These are phyloP conservation scores for Burhinus bistriatus DNA, from an alignment of 2,113 vertebrate genomes.

Conservation along the genomic window DNA sequence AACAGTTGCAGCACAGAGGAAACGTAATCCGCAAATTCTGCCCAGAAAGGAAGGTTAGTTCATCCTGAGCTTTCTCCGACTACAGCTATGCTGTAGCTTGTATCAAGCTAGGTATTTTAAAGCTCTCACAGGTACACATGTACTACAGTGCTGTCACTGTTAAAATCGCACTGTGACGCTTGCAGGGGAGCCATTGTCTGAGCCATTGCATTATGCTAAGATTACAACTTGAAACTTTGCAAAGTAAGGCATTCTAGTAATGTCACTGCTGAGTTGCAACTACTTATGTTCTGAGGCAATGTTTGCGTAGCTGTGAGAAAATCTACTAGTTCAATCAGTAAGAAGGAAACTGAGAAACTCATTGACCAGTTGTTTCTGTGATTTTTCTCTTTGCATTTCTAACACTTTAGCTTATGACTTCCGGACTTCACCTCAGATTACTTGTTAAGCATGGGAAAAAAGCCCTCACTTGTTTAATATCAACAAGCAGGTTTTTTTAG, in stretches of 20 bases:
- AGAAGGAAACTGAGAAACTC: background rate
- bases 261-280: background rate
- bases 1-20: slow-evolving; percentile 22
- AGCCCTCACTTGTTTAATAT: slow-evolving; percentile 12
- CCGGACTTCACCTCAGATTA: background rate
- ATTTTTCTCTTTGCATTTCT: background rate
- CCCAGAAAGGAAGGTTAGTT: background rate
- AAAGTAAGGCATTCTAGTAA: background rate
- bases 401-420: background rate
- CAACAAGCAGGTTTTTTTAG: background rate
- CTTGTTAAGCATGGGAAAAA: background rate
- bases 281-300: background rate
- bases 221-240: background rate
- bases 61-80: background rate
- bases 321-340: background rate
- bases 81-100: background rate
- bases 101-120: background rate
- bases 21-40: background rate
- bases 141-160: background rate
- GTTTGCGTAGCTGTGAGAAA: background rate
- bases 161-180: background rate
- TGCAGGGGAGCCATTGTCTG: background rate
- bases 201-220: background rate
- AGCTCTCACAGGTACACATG: background rate
- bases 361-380: background rate